These are phyloP conservation scores for Rhopalosiphum padi DNA, from an alignment of 1,140 invertebrate genomes.

Conservation along the genomic window DNA sequence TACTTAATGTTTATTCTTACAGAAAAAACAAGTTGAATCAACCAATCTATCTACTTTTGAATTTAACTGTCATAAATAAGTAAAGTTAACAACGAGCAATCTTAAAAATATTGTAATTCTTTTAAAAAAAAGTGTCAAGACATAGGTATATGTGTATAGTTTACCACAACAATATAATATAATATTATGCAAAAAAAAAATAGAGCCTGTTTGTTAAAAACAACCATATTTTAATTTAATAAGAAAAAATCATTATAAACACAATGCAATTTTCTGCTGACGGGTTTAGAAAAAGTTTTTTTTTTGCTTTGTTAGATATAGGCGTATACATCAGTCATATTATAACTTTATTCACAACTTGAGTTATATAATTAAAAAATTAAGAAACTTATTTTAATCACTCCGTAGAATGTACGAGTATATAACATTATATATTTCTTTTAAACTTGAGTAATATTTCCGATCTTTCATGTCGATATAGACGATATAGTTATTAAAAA, in stretches of 20 bases:
- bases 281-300: background rate
- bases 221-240: background rate
- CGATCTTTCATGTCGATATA: too few relatives aligned
- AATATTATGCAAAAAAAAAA: background rate
- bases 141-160: background rate
- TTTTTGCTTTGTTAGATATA: background rate
- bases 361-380: background rate
- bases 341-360: background rate
- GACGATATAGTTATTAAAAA: too few relatives aligned
- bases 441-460: background rate
- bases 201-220: background rate
- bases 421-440: background rate
- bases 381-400: background rate
- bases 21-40: too few relatives aligned
- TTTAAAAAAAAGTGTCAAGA: too few relatives aligned
- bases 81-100: too few relatives aligned
- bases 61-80: too few relatives aligned
- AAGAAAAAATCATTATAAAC: background rate
- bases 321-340: background rate
- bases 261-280: background rate
- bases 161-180: background rate
- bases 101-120: too few relatives aligned
- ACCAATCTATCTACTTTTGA: too few relatives aligned
- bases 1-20: too few relatives aligned
- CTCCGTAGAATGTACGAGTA: background rate